A percentile compares a stretch with the other conserved stretches of the same genome.
Conservation (phyloP, 92 coral and sea anemone genomes). For the Meandrina meandrites region DNA sequence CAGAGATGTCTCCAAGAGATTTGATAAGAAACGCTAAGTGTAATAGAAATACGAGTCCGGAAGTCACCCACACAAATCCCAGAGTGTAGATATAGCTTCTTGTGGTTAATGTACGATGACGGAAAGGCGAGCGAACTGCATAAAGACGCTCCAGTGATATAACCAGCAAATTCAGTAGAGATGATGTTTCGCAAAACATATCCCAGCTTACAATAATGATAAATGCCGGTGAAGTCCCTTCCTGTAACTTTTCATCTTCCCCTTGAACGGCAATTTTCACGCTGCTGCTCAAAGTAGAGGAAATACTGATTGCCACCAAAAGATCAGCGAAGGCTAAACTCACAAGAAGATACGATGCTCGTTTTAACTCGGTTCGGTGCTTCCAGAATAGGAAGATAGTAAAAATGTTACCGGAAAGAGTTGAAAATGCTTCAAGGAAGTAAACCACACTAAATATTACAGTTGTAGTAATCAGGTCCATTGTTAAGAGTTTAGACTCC, state of each 20-base stretch:
- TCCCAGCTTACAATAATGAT: background rate
- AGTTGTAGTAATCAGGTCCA: background rate
- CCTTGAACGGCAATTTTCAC: background rate
- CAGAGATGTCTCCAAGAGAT: background rate
- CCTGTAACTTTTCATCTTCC: background rate
- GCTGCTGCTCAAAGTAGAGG: background rate
- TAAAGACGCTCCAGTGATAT: background rate
- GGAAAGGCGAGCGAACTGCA: background rate
- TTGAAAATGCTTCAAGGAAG: background rate
- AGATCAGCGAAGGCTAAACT: conserved; percentile 6
- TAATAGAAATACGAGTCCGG: background rate
- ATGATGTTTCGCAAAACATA: background rate
- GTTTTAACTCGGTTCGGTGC: background rate
- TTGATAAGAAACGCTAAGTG: background rate
- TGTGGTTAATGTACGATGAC: background rate
- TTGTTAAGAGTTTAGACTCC: background rate
- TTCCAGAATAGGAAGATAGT: conserved; percentile 8
- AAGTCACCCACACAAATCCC: background rate
- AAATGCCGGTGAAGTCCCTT: background rate
- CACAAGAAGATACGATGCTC: background rate
- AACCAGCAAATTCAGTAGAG: background rate
- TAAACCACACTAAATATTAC: background rate
- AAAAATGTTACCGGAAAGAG: conserved; percentile 1
- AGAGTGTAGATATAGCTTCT: background rate
- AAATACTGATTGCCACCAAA: background rate